Percentiles rank a stretch among this genome's conserved stretches.
Conservation (phyloP, 2,888 invertebrate genomes). For the Rhimphoctona megacephalus region DNA sequence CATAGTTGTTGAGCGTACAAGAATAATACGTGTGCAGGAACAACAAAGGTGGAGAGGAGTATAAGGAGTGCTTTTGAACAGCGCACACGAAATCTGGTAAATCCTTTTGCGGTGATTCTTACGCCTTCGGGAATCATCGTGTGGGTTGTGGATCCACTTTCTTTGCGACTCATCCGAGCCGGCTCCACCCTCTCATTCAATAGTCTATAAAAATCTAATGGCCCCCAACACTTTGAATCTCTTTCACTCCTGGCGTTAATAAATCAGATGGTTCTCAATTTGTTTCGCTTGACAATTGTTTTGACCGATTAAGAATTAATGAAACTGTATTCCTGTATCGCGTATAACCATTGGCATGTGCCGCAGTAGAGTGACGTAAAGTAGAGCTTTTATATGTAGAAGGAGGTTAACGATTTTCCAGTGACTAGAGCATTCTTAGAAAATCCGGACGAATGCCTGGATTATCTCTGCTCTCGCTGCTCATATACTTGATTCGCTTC, state of each 20-base stretch:
- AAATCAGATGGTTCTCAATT: not conserved
- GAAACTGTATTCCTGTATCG: not conserved
- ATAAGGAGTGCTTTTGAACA: slow-evolving; percentile 37
- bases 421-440: not conserved
- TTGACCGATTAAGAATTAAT: slow-evolving; percentile 1
- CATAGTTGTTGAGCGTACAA: slow-evolving; percentile 51
- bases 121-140: slow-evolving; percentile 57
- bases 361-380: not conserved
- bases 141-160: slow-evolving; percentile 45
- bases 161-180: slow-evolving; percentile 56
- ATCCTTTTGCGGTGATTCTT: slow-evolving; percentile 58
- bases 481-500: slow-evolving; percentile 15
- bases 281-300: not conserved
- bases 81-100: slow-evolving; percentile 34
- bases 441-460: not conserved
- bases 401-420: not conserved
- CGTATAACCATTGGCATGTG: too few species aligned
- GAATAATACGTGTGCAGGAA: slow-evolving; percentile 38
- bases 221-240: not conserved
- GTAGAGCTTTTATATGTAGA: not conserved
- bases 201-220: slow-evolving; percentile 7
- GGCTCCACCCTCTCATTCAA: not conserved
- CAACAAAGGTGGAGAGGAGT: not conserved
- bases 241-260: not conserved
- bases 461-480: not conserved